Conservation (phyloP, 2,888 invertebrate genomes). For the Limnephilus marmoratus region DNA sequence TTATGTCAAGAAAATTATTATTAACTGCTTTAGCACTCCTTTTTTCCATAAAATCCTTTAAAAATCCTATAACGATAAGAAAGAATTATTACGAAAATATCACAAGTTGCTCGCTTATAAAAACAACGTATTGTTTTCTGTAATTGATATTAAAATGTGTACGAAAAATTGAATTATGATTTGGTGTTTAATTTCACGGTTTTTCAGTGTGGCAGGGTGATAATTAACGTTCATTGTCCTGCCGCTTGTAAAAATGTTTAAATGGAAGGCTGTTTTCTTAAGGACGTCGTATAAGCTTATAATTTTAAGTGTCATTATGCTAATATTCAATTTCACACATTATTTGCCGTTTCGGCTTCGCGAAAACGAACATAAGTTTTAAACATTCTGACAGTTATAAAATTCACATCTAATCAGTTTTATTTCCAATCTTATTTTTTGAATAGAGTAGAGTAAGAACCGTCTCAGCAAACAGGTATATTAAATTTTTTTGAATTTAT, state of each 20-base stretch:
- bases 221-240: constrained; percentile 9
- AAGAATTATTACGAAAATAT: background rate
- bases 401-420: too few species aligned
- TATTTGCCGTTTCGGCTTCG: background rate
- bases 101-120: background rate
- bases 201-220: constrained; percentile 3
- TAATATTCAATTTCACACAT: constrained; percentile 61
- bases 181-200: background rate
- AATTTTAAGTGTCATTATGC: constrained; percentile 41
- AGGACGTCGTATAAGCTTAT: background rate
- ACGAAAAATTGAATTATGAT: background rate
- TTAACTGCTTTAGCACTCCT: background rate
- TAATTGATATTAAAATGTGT: background rate
- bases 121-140: background rate
- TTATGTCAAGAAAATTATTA: too few species aligned
- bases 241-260: background rate
- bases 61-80: background rate
- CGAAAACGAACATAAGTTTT: background rate
- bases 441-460: too few species aligned
- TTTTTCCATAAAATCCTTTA: background rate
- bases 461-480: too few species aligned
- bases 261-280: constrained; percentile 10
- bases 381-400: too few species aligned
- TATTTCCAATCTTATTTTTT: too few species aligned
- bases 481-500: too few species aligned